Percentiles rank a stretch among this genome's conserved stretches.
Evolutionary conservation across 2,888 invertebrate genomes (phyloP).

Genomic region (Philhelius pedissequus): DNA sequence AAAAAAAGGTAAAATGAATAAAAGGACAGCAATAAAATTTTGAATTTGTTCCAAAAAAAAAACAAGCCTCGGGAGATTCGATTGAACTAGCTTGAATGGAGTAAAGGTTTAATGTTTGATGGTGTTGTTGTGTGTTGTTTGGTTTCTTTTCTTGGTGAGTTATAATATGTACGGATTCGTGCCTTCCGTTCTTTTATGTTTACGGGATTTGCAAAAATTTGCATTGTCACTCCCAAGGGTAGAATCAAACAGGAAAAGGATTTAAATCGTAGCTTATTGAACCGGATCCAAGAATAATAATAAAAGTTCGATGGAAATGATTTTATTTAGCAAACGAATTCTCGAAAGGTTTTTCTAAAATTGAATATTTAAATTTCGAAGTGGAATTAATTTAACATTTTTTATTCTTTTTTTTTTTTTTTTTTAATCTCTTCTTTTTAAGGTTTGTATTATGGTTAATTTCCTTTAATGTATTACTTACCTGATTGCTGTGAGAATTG

Average conservation of each 20-base stretch:
- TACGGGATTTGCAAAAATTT: constrained; percentile 24
- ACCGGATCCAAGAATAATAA: constrained; percentile 36
- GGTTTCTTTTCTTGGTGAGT: not conserved
- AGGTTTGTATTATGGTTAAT: too few relatives aligned
- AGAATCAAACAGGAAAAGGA: constrained; percentile 26
- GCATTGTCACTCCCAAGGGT: constrained; percentile 29
- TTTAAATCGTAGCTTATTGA: constrained; percentile 31
- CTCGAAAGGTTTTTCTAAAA: not conserved
- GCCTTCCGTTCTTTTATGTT: constrained; percentile 2
- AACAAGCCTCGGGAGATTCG: not conserved
- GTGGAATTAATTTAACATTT: constrained; percentile 26
- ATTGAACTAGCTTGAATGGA: constrained; percentile 15
- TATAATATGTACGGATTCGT: not conserved
- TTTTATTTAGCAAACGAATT: constrained; percentile 47
- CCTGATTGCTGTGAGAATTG: too few relatives aligned
- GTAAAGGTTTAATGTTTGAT: not conserved
- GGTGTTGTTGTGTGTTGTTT: not conserved
- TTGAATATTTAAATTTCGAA: constrained; percentile 27
- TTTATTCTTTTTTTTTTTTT: not conserved
- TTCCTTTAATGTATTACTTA: too few relatives aligned
- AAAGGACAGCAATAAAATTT: constrained; percentile 20
- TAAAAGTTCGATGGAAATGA: constrained; percentile 43
- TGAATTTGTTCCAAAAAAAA: constrained; percentile 16
- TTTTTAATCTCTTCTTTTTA: not conserved
- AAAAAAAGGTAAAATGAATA: not conserved